A percentile compares a stretch with the other conserved stretches of the same genome.
These are phyloP conservation scores for Chrysomela aeneicollis DNA, from an alignment of 2,888 invertebrate species.

Conservation along the genomic window DNA sequence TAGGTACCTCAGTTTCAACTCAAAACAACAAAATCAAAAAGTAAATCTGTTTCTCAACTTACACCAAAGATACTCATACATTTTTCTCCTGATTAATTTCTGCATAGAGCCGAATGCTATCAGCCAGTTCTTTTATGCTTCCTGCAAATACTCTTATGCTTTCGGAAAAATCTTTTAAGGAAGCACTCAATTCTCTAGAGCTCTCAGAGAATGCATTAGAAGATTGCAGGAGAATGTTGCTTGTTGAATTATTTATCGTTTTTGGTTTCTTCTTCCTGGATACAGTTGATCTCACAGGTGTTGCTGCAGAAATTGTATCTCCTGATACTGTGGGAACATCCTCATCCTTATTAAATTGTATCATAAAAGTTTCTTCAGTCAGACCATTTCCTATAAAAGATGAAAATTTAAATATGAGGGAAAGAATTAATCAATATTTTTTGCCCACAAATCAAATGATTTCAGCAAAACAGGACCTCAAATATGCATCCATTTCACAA, in stretches of 20 bases:
- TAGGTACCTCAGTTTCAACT: no score
- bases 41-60: not conserved
- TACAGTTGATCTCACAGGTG: no score
- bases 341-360: no score
- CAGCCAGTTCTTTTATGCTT: constrained; percentile 8
- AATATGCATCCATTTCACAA: no score
- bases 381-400: no score
- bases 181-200: constrained; percentile 12
- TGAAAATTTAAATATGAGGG: no score
- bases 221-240: constrained; percentile 8
- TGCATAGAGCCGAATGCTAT: constrained; percentile 1
- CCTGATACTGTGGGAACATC: no score
- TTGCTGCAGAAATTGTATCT: not conserved
- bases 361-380: no score
- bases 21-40: constrained; percentile 14
- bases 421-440: no score
- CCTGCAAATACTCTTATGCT: constrained; percentile 1
- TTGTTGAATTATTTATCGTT: not conserved
- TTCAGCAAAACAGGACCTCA: no score
- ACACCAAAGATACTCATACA: no score
- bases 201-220: constrained; percentile 3
- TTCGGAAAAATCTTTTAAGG: constrained; percentile 6
- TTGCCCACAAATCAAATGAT: no score
- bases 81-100: constrained; percentile 6
- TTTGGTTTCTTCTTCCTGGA: constrained; percentile 3